These are phyloP conservation scores for Mirounga angustirostris DNA, from an alignment of 2,113 vertebrate genomes.

Conservation along the genomic window DNA sequence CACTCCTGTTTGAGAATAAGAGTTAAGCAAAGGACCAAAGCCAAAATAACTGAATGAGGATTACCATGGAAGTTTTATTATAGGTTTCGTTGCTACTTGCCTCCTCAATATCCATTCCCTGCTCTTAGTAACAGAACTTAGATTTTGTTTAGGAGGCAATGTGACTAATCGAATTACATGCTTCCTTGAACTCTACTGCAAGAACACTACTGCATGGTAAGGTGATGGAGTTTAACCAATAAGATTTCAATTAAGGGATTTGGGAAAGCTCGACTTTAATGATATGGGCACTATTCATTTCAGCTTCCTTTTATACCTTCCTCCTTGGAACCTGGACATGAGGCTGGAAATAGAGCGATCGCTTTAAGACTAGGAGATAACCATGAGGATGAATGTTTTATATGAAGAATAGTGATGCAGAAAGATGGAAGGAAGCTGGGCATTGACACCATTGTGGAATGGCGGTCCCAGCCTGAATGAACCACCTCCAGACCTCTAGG, in stretches of 20 bases:
- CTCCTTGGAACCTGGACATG: not conserved
- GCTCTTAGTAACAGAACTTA: not conserved
- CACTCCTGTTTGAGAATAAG: not conserved
- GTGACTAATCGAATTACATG: not conserved
- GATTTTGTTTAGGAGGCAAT: not conserved
- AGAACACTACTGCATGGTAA: not conserved
- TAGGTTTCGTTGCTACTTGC: not conserved
- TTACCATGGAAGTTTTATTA: not conserved
- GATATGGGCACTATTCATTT: not conserved
- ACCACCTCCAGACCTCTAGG: not conserved
- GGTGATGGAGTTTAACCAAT: not conserved
- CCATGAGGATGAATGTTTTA: not conserved
- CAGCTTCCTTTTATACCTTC: not conserved
- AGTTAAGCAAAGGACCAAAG: not conserved
- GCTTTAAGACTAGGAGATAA: not conserved
- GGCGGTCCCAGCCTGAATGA: not conserved
- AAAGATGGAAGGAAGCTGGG: not conserved
- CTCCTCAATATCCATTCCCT: not conserved
- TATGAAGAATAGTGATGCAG: not conserved
- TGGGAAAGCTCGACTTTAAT: not conserved
- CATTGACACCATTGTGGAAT: not conserved
- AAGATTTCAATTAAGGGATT: not conserved
- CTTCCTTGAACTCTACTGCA: not conserved
- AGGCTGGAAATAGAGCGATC: not conserved
- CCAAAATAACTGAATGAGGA: not conserved